phyloP scores from a whole-genome alignment of 2,888 invertebrate species.

The Eurois occulta region DNA sequence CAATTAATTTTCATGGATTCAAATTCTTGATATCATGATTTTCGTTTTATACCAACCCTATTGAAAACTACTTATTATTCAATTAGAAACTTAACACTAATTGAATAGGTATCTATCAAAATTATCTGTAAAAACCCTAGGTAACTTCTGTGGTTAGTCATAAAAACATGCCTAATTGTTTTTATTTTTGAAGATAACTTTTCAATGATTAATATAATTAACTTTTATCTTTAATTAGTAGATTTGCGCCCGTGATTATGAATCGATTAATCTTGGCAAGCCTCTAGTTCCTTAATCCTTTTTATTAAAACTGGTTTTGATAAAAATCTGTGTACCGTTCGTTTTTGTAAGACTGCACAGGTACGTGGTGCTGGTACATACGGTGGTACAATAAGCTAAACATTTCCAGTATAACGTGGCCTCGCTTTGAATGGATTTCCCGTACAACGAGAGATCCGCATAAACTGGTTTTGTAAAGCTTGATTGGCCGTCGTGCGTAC shows the following conservation, averaged over 20 bases:
- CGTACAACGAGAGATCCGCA: too few relatives aligned
- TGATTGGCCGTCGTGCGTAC: too few relatives aligned
- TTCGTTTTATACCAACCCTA: background rate
- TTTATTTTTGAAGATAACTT: background rate
- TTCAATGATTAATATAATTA: conserved; percentile 1
- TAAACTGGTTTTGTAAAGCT: too few relatives aligned
- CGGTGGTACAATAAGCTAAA: too few relatives aligned
- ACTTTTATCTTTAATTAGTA: background rate
- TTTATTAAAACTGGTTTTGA: background rate
- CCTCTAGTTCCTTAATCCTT: background rate
- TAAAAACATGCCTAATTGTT: background rate
- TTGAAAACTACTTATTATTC: background rate
- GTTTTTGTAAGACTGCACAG: background rate
- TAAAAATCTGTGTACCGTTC: background rate
- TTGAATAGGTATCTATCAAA: background rate
- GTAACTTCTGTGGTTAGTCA: background rate
- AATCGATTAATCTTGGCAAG: background rate
- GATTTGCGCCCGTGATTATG: background rate
- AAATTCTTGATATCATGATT: background rate
- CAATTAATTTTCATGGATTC: background rate
- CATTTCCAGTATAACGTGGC: too few relatives aligned
- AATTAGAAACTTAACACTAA: background rate
- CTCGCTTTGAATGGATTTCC: too few relatives aligned
- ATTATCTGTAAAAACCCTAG: background rate
- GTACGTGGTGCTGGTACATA: too few relatives aligned